Conservation (phyloP, 64 coral and sea anemone species). For the Montipora foliosa region DNA sequence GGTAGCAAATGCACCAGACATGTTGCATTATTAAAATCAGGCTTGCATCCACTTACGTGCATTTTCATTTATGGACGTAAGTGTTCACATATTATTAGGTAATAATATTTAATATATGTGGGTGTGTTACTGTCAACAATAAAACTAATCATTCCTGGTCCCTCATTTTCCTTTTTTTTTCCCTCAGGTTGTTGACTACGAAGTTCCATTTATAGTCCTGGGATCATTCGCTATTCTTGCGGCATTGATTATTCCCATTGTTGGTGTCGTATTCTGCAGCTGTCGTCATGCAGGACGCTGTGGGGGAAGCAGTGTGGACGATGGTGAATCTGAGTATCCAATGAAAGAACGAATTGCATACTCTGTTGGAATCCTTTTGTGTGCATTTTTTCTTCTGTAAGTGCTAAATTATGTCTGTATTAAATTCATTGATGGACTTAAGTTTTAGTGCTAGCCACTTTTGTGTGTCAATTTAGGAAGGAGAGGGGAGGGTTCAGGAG, state of each 20-base stretch:
- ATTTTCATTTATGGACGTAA: too few species aligned
- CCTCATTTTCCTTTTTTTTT: background rate
- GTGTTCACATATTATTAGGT: too few species aligned
- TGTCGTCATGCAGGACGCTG: conserved; percentile 67
- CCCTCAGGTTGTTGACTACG: conserved; percentile 82
- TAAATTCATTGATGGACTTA: background rate
- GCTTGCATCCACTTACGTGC: too few species aligned
- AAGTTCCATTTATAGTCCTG: conserved; percentile 71
- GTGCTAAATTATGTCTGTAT: background rate
- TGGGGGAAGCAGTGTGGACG: conserved; percentile 66
- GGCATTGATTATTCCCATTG: conserved; percentile 74
- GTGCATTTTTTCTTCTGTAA: conserved; percentile 87
- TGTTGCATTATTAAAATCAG: too few species aligned
- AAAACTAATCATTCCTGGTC: too few species aligned
- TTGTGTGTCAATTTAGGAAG: too few species aligned
- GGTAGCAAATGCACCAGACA: too few species aligned
- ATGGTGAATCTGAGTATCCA: conserved; percentile 72
- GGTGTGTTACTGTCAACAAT: too few species aligned
- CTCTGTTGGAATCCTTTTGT: conserved; percentile 66
- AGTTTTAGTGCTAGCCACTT: too few species aligned
- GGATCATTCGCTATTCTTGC: conserved; percentile 68
- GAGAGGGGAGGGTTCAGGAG: too few species aligned
- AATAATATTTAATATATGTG: too few species aligned
- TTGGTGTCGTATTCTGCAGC: conserved; percentile 77
- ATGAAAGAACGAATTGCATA: conserved; percentile 63